Evolutionary conservation across 2,888 invertebrate genomes (phyloP), one percentile per base, ranked within the genome.

Genomic region (Papilio protenor): DNA sequence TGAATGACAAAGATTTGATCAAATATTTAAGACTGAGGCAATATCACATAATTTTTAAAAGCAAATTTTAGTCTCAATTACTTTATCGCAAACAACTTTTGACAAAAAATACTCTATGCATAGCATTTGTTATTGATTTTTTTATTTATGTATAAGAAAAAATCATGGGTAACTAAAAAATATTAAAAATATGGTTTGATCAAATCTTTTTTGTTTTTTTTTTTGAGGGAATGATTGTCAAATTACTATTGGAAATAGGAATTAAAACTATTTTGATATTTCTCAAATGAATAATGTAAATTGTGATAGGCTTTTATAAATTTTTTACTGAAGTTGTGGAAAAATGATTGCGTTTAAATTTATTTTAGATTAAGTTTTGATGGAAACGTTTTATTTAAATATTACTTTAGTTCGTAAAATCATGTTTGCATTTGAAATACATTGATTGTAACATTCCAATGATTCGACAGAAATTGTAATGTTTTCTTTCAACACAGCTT

Each of bases 401-500:
- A 61, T 61, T 57, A 57, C 1, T 57, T 61, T 27, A 61, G 61
- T 61, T 61, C 27, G 55, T 40, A 21, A 57, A 73, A 72, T 72
- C 72, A 72, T 72, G 72, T 72, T 33, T 27, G 23, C 52, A 52
- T 49, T 71, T n/a, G 12, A 10, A 49, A 70, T 14, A 69, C 16
- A 70, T 47, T n/a, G 2, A n/a, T 21, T 71, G 27, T 72, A 72
- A 72, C 72, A 72, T 72, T 72, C 72, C 72, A 49, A 21, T 11
- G 10, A 40, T 8, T n/a, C 16, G 52, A 49, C 12, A 52, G 18
- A 27, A 70, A 18, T 71, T 72, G 16, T 14, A 66, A 33, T 70
- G n/a, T 59, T 64, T 73, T 21, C 49, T 71, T 72, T n/a, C 14
- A 76, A 83, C 83, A 84, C 85, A 84, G 85, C 84, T 81, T 2